phyloP scores from a whole-genome alignment of 2,113 vertebrate species.

The Gadus chalcogrammus region DNA sequence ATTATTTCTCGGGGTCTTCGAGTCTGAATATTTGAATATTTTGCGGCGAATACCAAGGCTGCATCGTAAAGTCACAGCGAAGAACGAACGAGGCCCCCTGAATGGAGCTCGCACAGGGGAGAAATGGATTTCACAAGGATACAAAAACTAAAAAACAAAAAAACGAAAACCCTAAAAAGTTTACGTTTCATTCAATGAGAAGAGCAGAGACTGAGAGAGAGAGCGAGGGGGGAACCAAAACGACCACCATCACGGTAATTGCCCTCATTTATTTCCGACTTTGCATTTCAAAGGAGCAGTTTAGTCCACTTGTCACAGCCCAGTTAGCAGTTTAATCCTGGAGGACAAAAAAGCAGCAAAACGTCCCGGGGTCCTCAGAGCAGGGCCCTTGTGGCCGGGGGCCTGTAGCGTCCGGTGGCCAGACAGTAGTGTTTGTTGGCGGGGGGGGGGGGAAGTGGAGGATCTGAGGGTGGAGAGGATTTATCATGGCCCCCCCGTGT shows the following conservation, averaged over 20 bases:
- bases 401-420: constrained; percentile 38
- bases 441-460: constrained; percentile 12
- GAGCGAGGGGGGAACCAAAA: background rate
- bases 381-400: constrained; percentile 36
- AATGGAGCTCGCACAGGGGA: too few relatives aligned
- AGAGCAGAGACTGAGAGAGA: background rate
- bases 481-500: constrained; percentile 32
- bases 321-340: constrained; percentile 62
- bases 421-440: background rate
- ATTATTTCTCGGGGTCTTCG: constrained; percentile 38
- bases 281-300: constrained; percentile 64
- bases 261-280: constrained; percentile 45
- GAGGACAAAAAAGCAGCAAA: constrained; percentile 2
- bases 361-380: constrained; percentile 24
- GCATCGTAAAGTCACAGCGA: constrained; percentile 19
- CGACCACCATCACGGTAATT: constrained; percentile 43
- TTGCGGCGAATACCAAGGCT: constrained; percentile 29
- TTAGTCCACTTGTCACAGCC: constrained; percentile 53
- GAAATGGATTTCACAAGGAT: background rate
- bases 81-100: too few relatives aligned
- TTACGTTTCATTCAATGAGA: constrained; percentile 33
- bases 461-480: constrained; percentile 24
- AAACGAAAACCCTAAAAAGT: constrained; percentile 11
- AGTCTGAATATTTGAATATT: constrained; percentile 13
- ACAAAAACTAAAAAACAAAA: constrained; percentile 2